Percentiles rank a stretch among this genome's conserved stretches.
These are phyloP conservation scores for Melinopterus prodromus DNA, from an alignment of 2,888 invertebrate genomes.

Conservation along the genomic window DNA sequence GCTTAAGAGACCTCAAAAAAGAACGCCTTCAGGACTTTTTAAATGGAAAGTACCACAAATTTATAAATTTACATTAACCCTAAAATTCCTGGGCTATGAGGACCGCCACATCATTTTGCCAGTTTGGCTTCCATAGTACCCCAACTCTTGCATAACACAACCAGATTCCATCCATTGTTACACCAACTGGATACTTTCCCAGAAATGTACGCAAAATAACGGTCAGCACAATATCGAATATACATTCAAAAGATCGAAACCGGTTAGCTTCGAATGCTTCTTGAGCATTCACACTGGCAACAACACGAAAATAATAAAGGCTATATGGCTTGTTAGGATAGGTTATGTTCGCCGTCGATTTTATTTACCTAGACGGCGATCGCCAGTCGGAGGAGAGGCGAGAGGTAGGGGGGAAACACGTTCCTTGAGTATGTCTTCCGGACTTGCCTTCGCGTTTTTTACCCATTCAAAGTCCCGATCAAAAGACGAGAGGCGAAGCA, in stretches of 20 bases:
- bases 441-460: slow-evolving; percentile 39
- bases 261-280: slow-evolving; percentile 9
- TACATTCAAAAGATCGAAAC: slow-evolving; percentile 7
- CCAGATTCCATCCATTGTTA: background rate
- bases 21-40: too few species aligned
- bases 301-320: slow-evolving; percentile 5
- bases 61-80: too few species aligned
- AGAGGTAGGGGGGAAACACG: slow-evolving; percentile 38
- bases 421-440: slow-evolving; percentile 38
- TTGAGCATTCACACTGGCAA: background rate
- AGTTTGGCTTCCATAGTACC: background rate
- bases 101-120: too few species aligned
- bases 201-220: background rate
- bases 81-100: too few species aligned
- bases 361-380: slow-evolving; percentile 15
- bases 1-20: too few species aligned
- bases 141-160: background rate
- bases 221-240: background rate
- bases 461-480: slow-evolving; percentile 30
- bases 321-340: slow-evolving; percentile 35
- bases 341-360: slow-evolving; percentile 34
- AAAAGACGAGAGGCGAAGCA: slow-evolving; percentile 16
- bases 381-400: slow-evolving; percentile 28
- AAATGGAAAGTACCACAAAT: too few species aligned
- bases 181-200: background rate